Evolutionary conservation across 2,888 invertebrate species (phyloP).

Genomic region (Sphaerophoria rueppellii): DNA sequence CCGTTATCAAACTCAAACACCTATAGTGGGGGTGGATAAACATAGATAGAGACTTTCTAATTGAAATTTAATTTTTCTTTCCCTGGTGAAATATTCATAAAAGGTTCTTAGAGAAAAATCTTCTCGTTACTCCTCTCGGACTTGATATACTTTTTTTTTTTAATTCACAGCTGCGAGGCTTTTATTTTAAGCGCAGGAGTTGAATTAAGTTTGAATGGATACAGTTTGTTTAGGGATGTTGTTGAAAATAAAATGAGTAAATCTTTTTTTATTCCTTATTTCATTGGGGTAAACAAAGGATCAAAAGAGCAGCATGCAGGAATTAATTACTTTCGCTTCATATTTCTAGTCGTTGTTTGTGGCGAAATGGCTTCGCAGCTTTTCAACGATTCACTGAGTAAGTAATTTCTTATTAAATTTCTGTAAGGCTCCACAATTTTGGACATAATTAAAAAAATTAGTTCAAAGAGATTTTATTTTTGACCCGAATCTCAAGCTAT

Average conservation of each 20-base stretch:
- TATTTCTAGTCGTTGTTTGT: slow-evolving; percentile 29
- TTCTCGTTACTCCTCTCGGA: slow-evolving; percentile 6
- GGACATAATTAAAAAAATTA: not conserved
- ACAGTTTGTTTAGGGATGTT: slow-evolving; percentile 45
- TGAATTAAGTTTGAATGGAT: slow-evolving; percentile 33
- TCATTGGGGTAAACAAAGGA: slow-evolving; percentile 67
- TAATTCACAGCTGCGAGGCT: slow-evolving; percentile 70
- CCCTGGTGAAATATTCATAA: slow-evolving; percentile 43
- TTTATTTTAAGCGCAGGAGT: slow-evolving; percentile 42
- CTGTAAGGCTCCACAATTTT: not conserved
- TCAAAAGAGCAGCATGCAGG: slow-evolving; percentile 65
- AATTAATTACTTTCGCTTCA: slow-evolving; percentile 69
- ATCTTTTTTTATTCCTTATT: slow-evolving; percentile 26
- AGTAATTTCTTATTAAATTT: slow-evolving; percentile 68
- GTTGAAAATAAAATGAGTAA: slow-evolving; percentile 47
- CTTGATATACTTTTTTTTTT: slow-evolving; percentile 58
- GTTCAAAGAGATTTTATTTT: not conserved
- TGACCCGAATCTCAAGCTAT: no score
- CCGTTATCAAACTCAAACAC: not conserved
- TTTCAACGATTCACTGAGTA: slow-evolving; percentile 68
- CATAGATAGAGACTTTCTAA: slow-evolving; percentile 49
- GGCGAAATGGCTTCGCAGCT: slow-evolving; percentile 48
- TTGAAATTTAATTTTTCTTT: slow-evolving; percentile 66
- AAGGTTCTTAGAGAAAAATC: slow-evolving; percentile 14
- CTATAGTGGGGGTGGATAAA: not conserved